Conservation (phyloP, 2,113 vertebrate species). For the Cricetomys ansorgei region DNA sequence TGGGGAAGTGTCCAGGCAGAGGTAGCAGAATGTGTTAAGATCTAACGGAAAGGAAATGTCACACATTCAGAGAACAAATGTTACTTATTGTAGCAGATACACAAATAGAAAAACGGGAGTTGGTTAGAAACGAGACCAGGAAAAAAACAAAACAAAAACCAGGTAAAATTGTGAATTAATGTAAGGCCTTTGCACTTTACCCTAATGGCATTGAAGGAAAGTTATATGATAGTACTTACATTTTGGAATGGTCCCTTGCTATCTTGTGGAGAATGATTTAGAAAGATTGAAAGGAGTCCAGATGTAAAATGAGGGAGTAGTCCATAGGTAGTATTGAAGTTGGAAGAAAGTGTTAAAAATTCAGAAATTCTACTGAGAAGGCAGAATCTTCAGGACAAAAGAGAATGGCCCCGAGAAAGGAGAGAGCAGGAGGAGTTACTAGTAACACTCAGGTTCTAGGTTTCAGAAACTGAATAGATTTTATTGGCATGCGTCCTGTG, state of each 20-base stretch:
- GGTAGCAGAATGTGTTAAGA: not conserved
- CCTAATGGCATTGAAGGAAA: not conserved
- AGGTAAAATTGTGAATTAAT: not conserved
- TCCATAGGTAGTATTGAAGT: not conserved
- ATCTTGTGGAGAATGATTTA: not conserved
- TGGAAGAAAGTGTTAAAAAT: not conserved
- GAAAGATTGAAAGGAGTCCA: not conserved
- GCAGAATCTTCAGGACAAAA: not conserved
- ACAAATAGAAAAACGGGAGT: not conserved
- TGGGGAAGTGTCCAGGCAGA: not conserved
- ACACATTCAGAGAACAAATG: not conserved
- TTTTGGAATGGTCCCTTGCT: slow-evolving; percentile 17
- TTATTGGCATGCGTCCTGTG: not conserved
- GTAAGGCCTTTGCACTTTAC: not conserved
- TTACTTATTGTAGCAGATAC: not conserved
- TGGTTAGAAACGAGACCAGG: not conserved
- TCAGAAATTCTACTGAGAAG: not conserved
- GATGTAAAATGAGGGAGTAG: not conserved
- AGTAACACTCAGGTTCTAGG: not conserved
- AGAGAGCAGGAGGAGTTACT: not conserved
- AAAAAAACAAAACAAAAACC: not conserved
- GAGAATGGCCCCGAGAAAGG: not conserved
- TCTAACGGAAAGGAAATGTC: not conserved
- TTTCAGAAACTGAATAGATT: not conserved
- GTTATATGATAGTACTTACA: not conserved